These are phyloP conservation scores for Chymomyza amoena DNA, from an alignment of 2,888 invertebrate genomes.

Conservation along the genomic window DNA sequence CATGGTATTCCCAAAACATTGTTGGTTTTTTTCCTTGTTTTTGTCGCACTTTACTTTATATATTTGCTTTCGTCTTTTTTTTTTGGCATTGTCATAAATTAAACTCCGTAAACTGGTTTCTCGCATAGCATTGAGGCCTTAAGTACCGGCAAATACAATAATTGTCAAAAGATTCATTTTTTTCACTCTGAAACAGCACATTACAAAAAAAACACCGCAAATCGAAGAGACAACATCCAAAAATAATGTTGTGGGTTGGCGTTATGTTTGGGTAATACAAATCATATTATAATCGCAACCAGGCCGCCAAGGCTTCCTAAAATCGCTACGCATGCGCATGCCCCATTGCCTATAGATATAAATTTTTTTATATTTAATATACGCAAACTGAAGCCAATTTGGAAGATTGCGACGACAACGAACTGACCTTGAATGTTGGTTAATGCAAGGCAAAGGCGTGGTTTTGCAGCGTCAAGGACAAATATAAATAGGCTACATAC, in stretches of 20 bases:
- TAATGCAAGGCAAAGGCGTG: not conserved
- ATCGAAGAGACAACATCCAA: not conserved
- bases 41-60: not conserved
- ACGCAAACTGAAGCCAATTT: not conserved
- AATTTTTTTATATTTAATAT: not conserved
- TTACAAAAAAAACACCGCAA: not conserved
- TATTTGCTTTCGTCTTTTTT: not conserved
- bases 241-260: not conserved
- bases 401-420: not conserved
- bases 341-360: not conserved
- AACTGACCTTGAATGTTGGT: not conserved
- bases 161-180: constrained; percentile 4
- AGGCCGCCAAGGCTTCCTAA: not conserved
- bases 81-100: constrained; percentile 2
- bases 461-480: not conserved
- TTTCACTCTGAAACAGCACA: not conserved
- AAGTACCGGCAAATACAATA: not conserved
- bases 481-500: not conserved
- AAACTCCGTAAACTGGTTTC: constrained; percentile 1
- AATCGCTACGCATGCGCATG: not conserved
- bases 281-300: not conserved
- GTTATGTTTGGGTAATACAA: not conserved
- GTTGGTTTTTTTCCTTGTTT: not conserved
- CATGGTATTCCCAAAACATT: constrained; percentile 51
- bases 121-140: constrained; percentile 1